Percentiles rank a stretch among this genome's conserved stretches.
Conservation (phyloP, 2,113 vertebrate species). For the Entelurus aequoreus region DNA sequence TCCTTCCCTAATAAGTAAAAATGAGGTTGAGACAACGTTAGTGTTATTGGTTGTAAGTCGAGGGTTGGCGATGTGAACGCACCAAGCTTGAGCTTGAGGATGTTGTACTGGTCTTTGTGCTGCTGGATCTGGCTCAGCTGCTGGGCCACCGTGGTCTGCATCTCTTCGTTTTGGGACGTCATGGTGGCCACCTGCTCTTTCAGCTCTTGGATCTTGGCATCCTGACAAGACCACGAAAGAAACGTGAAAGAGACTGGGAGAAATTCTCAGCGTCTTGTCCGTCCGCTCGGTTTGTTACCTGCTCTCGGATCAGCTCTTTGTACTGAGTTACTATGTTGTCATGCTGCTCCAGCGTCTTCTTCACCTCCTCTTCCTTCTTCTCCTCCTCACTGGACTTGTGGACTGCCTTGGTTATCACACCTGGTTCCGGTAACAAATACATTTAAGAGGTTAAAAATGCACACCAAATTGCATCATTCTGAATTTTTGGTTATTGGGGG, state of each 20-base stretch:
- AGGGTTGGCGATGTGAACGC: slow-evolving; percentile 3
- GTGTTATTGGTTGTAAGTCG: not conserved
- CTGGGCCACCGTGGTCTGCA: slow-evolving; percentile 81
- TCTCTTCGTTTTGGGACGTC: slow-evolving; percentile 81
- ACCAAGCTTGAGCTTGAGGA: slow-evolving; percentile 95
- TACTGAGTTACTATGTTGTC: slow-evolving; percentile 97
- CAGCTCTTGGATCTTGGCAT: slow-evolving; percentile 87
- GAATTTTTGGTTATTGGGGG: too few relatives aligned
- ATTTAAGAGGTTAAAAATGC: too few relatives aligned
- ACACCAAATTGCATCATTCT: too few relatives aligned
- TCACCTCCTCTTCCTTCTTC: slow-evolving; percentile 96
- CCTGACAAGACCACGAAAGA: slow-evolving; percentile 62
- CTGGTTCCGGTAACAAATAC: slow-evolving; percentile 52
- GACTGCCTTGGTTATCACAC: slow-evolving; percentile 92
- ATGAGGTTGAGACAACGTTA: too few relatives aligned
- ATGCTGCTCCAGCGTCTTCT: slow-evolving; percentile 95
- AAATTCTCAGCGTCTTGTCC: not conserved
- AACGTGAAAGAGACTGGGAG: not conserved
- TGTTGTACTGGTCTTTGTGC: slow-evolving; percentile 96
- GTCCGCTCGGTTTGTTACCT: slow-evolving; percentile 66
- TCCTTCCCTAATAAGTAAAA: slow-evolving; percentile 59
- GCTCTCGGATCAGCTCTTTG: slow-evolving; percentile 95
- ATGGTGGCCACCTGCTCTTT: slow-evolving; percentile 80
- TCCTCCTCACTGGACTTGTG: slow-evolving; percentile 98
- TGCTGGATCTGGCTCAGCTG: slow-evolving; percentile 93